Evolutionary conservation across 2,113 vertebrate genomes (phyloP).

Genomic region (Ellobius talpinus): DNA sequence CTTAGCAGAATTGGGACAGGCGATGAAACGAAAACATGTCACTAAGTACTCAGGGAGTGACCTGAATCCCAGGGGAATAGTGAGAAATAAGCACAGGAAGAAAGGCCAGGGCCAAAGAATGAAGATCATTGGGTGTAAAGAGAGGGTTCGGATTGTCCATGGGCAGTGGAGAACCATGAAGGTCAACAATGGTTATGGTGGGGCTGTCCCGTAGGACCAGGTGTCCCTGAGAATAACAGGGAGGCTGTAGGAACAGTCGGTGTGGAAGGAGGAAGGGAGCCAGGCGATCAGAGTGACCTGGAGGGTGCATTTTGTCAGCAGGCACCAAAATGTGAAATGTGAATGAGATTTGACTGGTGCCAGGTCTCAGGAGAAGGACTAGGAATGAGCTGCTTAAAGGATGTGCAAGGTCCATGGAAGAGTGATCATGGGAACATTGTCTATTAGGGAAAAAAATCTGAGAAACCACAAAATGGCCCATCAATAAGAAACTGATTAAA

Average conservation of each 20-base stretch:
- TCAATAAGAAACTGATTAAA: constrained; percentile 54
- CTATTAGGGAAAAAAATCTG: not conserved
- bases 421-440: not conserved
- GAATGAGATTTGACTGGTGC: not conserved
- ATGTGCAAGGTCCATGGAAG: accelerated
- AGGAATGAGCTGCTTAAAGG: not conserved
- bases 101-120: not conserved
- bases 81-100: not conserved
- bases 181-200: not conserved
- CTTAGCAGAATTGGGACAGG: not conserved
- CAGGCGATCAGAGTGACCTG: not conserved
- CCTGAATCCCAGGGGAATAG: not conserved
- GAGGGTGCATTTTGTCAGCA: not conserved
- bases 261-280: not conserved
- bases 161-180: not conserved
- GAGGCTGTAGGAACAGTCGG: not conserved
- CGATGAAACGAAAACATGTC: not conserved
- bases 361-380: not conserved
- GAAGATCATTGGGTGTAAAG: not conserved
- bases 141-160: not conserved
- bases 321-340: no score
- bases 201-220: not conserved
- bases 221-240: not conserved
- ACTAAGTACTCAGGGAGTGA: not conserved
- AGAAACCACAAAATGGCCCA: not conserved